Base-by-base conservation (phyloP, 2,797 vertebrate genomes). In the Rhinophrynus dorsalis region DNA sequence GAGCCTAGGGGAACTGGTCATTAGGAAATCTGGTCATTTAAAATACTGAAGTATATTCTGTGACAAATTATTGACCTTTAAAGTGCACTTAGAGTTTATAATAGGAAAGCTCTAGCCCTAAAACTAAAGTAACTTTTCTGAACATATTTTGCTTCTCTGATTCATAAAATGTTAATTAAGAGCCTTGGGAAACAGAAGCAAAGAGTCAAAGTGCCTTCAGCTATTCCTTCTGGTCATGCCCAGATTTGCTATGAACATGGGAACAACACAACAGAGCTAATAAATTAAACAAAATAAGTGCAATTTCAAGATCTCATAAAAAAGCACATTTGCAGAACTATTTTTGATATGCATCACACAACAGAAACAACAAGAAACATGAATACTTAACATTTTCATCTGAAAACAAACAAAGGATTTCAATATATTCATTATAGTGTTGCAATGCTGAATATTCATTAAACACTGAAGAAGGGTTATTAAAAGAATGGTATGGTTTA, bases 251-350 rank as follows among this genome's bases (percentile, higher is more conserved):
- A n/a, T 15, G 6, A 64, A 6, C 11, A 26, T 32, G 11, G 17
- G 40, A 62, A 58, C 15, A 3, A 5, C 11, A 9, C 59, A 10
- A 15, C 4, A 29, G 35, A 3, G 20, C 1, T 59, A 65, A 72
- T 74, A 56, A 63, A 61, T 63, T 63, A 62, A 37, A 20, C 13
- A 40, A 13, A 74, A 68, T 13, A 50, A 35, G 15, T 29, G 15
- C 24, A 26, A 51, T 27, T 29, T 29, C 5, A 10, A 5, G 7
- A 27, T 29, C 24, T 27, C n/a, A 26, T 13, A 51, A 29, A 51
- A 23, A 29, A 27, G 5, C 24, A 21, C 29, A 27, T 51, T 51
- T 2, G 5, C 12, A 29, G 11, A 2, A 24, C 20, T 44, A 18
- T 44, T 18, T 20, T 18, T 44, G 4, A 18, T 44, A 18, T 44